Evolutionary conservation across 2,888 invertebrate species (phyloP).

Genomic region (Nephrocerus scutellatus): DNA sequence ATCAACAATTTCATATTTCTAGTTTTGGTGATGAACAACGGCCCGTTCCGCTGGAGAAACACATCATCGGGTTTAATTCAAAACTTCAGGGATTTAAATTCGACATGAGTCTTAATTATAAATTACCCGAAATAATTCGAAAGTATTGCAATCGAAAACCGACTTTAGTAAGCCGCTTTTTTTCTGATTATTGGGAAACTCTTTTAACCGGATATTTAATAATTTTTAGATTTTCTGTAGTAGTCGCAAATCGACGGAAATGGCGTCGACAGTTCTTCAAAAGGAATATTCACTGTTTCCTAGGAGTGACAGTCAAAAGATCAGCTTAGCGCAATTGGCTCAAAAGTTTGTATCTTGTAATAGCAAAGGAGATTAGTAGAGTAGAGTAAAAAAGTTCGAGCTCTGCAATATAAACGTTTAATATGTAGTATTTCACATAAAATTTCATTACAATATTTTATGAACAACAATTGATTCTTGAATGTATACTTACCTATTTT

Average conservation of each 20-base stretch:
- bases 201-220: neutral
- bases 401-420: too few relatives aligned
- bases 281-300: constrained; percentile 11
- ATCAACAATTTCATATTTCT: constrained; percentile 1
- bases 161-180: constrained; percentile 53
- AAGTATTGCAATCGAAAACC: constrained; percentile 68
- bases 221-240: constrained; percentile 63
- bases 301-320: constrained; percentile 16
- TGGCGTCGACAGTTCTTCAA: constrained; percentile 58
- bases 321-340: constrained; percentile 12
- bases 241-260: constrained; percentile 64
- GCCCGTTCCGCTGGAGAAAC: constrained; percentile 64
- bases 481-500: too few relatives aligned
- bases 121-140: constrained; percentile 60
- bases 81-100: constrained; percentile 63
- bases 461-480: too few relatives aligned
- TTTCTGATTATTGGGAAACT: neutral
- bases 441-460: too few relatives aligned
- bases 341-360: constrained; percentile 3
- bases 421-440: too few relatives aligned
- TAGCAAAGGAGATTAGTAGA: neutral
- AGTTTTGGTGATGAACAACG: constrained; percentile 66
- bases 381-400: too few relatives aligned
- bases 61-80: constrained; percentile 59
- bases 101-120: constrained; percentile 70